Evolutionary conservation across 2,888 invertebrate genomes (phyloP), one percentile per base, ranked within the genome.

Genomic region (Trichogramma evanescens): DNA sequence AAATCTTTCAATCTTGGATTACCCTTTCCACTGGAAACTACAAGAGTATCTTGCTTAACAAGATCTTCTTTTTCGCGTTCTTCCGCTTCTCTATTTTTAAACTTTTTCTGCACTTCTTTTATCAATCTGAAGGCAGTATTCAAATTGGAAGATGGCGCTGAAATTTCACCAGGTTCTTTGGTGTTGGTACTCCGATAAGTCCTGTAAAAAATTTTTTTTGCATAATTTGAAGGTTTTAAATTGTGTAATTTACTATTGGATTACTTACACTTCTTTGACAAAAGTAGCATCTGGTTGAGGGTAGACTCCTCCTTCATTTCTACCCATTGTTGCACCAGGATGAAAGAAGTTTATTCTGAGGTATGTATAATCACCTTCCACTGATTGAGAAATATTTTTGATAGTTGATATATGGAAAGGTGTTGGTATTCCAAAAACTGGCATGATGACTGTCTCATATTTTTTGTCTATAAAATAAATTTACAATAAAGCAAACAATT

Each of bases 331-430:
- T 8, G 94, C 91, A 26, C 98, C 99, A 43, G 99, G 99, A 79
- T 97, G 96, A 80, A 95, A 97, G 79, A 99, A 99, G 80, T 99
- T 99, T 72, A 99, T 91, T 76, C 92, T 88, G 68, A 99, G 86
- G 79, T 99, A 99, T 0, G 98, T 98, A 80, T 96, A 98, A 79
- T 98, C 98, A 5, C 99, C 96, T 80, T 99, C 99, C 9, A 98
- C 94, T 0, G 96, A 95, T 79, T 96, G 95, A 0, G 96, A 96
- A 72, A 98, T 96, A 78, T 99, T 99, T 82, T 99, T 99, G 58
- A 99, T 94, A 5, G 95, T 98, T 4, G 97, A 95, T 76, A 99
- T 99, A 78, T 99, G 99, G 79, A 95, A 99, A 58, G 99, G 98
- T 63, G 95, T 95, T 0, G 97, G 91, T 51, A 94, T 83, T 62